Percentiles rank a stretch among this genome's conserved stretches.
phyloP scores from a whole-genome alignment of 2,888 invertebrate genomes.

The Cephalotes varians region DNA sequence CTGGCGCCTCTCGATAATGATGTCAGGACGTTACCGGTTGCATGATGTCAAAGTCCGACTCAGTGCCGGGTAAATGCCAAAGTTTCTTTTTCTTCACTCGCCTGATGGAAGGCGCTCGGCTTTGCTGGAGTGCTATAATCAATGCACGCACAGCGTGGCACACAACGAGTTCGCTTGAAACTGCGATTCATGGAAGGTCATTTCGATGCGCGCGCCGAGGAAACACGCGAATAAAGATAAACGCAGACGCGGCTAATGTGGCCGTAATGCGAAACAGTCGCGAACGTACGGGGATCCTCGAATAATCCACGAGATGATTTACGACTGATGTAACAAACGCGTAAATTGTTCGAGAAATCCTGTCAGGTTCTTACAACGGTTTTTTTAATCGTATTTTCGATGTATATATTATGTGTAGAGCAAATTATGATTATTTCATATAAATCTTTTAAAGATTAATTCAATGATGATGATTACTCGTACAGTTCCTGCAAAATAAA shows the following conservation, averaged over 20 bases:
- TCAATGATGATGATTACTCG: no score
- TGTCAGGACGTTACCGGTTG: background rate
- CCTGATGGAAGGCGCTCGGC: slow-evolving; percentile 30
- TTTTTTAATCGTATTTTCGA: background rate
- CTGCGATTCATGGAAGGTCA: slow-evolving; percentile 41
- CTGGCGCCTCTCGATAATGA: background rate
- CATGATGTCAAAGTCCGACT: slow-evolving; percentile 66
- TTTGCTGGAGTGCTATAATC: slow-evolving; percentile 32
- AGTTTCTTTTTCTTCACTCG: slow-evolving; percentile 55
- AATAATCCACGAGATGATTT: slow-evolving; percentile 20
- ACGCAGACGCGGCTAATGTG: slow-evolving; percentile 28
- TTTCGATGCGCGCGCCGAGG: slow-evolving; percentile 18
- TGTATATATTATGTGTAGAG: background rate
- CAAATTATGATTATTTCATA: background rate
- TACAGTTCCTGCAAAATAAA: no score
- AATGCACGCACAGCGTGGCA: background rate
- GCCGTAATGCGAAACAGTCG: slow-evolving; percentile 50
- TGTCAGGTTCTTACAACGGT: background rate
- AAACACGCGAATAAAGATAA: slow-evolving; percentile 45
- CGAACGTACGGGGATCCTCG: slow-evolving; percentile 24
- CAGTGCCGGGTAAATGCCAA: slow-evolving; percentile 60
- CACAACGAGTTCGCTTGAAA: slow-evolving; percentile 23
- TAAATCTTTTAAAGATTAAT: background rate
- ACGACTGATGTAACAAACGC: slow-evolving; percentile 16
- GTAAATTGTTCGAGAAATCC: background rate